Evolutionary conservation across 2,888 invertebrate species (phyloP), one percentile per base, ranked within the genome.

Genomic region (Diachrysia chrysitis): DNA sequence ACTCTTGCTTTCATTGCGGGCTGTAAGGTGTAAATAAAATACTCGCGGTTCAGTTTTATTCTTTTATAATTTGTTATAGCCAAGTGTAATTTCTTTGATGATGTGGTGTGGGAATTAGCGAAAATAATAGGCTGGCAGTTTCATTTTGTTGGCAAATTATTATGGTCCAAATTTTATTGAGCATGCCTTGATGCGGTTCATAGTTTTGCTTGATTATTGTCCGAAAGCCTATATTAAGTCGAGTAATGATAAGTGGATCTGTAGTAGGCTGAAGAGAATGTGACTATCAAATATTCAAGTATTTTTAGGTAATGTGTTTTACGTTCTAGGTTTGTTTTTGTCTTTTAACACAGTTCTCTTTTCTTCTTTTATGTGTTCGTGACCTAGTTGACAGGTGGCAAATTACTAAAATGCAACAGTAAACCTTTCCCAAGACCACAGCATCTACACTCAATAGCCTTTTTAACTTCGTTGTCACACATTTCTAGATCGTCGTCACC

Each of bases 1-100:
- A 77, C 77, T 83, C 69, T 84, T 79, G 70, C 71, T 84, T 76
- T 86, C 76, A 61, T 71, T 69, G 32, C 74, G 76, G 78, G 77
- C 66, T 70, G 63, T 66, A 78, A 73, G 66, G 65, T 76, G 79
- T 71, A 66, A 66, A 59, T 67, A 61, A 76, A 71, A 70, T 63
- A 58, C 66, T 72, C 55, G 63, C 48, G 42, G 53, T 59, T 63
- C 58, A 57, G 42, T 71, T 76, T 79, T 65, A 76, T 76, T 66
- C 60, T 73, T 76, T 79, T 78, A 56, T 66, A 61, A 70, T 75
- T 78, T 60, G 57, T 60, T 75, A 54, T 58, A 59, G 53, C 42
- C 48, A 63, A 51, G 57, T 68, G 61, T 78, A 64, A 78, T 78
- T 78, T 75, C 51, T 64, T 62, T 69, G 61, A 75, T 64, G 75